phyloP scores from a whole-genome alignment of 2,113 vertebrate genomes.

The Odocoileus hemionus region DNA sequence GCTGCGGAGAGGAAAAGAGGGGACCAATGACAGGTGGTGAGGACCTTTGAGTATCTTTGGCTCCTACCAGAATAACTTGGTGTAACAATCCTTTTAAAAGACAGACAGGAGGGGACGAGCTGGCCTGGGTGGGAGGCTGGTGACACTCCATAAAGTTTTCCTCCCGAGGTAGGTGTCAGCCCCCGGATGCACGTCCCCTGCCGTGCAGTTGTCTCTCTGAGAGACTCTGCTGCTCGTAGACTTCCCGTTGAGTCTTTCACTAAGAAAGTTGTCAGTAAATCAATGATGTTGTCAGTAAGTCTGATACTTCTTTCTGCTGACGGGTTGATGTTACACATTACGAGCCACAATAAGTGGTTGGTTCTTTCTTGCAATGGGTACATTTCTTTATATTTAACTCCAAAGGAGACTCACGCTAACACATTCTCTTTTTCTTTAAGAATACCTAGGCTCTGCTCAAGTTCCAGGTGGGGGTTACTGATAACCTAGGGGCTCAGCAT shows the following conservation, averaged over 20 bases:
- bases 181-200: neutral
- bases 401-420: neutral
- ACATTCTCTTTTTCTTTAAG: neutral
- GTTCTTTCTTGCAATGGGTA: neutral
- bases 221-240: neutral
- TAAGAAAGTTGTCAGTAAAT: neutral
- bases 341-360: neutral
- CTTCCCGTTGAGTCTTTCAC: neutral
- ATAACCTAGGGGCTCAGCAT: neutral
- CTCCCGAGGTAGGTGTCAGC: neutral
- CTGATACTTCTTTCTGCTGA: neutral
- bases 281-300: neutral
- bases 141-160: neutral
- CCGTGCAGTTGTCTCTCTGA: neutral
- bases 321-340: neutral
- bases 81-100: neutral
- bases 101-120: neutral
- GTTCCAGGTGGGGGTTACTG: neutral
- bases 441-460: neutral
- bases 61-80: neutral
- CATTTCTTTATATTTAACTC: neutral
- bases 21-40: neutral
- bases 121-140: neutral
- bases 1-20: neutral
- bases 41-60: constrained; percentile 1